These are phyloP conservation scores for Athalia circularis DNA, from an alignment of 2,888 invertebrate genomes.

Conservation along the genomic window DNA sequence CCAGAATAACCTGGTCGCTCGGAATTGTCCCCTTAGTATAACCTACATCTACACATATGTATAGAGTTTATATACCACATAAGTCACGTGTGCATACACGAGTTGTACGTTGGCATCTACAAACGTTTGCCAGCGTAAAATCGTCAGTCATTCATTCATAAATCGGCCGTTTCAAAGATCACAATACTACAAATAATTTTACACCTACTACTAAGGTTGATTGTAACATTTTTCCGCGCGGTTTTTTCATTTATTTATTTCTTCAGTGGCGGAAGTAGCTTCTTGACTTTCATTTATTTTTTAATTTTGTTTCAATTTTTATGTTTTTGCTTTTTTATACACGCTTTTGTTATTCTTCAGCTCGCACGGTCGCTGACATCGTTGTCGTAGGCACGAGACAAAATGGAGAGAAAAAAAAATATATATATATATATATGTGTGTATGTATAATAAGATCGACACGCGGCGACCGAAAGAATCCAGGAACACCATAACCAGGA, in stretches of 20 bases:
- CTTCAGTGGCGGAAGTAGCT: too few species aligned
- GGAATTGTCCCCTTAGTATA: slow-evolving; percentile 16
- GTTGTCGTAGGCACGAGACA: too few species aligned
- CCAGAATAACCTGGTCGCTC: slow-evolving; percentile 5
- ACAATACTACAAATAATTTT: background rate
- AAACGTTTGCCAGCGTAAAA: background rate
- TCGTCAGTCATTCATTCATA: slow-evolving; percentile 36
- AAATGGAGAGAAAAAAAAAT: too few species aligned
- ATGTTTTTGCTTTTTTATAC: too few species aligned
- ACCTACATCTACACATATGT: slow-evolving; percentile 4
- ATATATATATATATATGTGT: background rate
- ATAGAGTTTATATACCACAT: background rate
- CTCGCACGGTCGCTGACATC: too few species aligned
- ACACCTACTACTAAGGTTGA: background rate
- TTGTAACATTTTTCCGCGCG: background rate
- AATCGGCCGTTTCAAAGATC: slow-evolving; percentile 3
- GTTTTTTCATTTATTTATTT: too few species aligned
- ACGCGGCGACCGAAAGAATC: slow-evolving; percentile 1
- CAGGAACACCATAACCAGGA: background rate
- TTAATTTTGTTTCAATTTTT: too few species aligned
- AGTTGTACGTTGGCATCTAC: slow-evolving; percentile 13
- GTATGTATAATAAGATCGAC: too few species aligned
- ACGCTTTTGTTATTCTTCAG: too few species aligned
- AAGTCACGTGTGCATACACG: background rate
- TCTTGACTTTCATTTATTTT: too few species aligned